phyloP scores from a whole-genome alignment of 92 coral and sea anemone genomes.

The Meandrina meandrites region DNA sequence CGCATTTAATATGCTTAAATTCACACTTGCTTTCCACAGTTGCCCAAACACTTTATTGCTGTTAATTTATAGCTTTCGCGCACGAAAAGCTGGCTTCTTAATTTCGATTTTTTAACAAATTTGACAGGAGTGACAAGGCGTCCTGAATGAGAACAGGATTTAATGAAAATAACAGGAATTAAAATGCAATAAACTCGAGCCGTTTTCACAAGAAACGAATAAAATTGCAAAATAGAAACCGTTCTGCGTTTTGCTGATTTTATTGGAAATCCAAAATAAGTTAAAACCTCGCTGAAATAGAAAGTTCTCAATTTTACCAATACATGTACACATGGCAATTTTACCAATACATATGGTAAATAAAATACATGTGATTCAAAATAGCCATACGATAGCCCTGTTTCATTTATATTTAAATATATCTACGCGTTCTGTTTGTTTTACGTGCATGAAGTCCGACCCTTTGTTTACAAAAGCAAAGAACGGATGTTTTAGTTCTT shows the following conservation, averaged over 20 bases:
- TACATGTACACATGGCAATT: no score
- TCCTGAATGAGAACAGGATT: neutral
- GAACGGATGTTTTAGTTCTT: neutral
- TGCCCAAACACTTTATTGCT: neutral
- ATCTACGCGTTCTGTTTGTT: neutral
- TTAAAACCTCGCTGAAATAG: neutral
- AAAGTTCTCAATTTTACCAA: neutral
- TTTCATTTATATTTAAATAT: neutral
- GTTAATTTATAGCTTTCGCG: neutral
- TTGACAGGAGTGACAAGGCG: neutral
- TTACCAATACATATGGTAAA: neutral
- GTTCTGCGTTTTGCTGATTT: neutral
- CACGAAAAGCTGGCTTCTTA: neutral
- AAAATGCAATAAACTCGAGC: neutral
- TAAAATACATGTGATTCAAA: neutral
- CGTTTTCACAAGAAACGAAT: conserved; percentile 3
- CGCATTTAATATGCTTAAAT: neutral
- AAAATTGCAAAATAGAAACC: no score
- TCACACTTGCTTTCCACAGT: neutral
- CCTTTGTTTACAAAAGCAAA: neutral
- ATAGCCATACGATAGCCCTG: neutral
- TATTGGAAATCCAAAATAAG: neutral
- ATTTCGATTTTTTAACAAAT: neutral
- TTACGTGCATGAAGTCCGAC: neutral
- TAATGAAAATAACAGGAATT: neutral